These are phyloP conservation scores for Amiota mariae DNA, from an alignment of 2,888 invertebrate species.

Conservation along the genomic window DNA sequence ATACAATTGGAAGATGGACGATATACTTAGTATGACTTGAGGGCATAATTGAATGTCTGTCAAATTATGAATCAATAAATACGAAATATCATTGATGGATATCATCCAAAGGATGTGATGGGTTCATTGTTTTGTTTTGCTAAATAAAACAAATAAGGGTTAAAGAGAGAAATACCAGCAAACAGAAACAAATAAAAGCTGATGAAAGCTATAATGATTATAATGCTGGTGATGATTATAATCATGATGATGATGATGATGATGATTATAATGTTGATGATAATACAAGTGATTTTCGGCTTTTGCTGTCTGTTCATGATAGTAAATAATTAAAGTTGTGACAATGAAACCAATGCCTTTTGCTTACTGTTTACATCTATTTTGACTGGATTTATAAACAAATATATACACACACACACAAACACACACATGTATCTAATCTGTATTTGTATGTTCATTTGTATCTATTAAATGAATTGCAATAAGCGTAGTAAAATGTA, in stretches of 20 bases:
- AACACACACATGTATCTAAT: not conserved
- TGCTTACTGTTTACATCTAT: not conserved
- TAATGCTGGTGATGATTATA: too few species aligned
- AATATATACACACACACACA: not conserved
- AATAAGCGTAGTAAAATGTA: slow-evolving; percentile 18
- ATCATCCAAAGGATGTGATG: not conserved
- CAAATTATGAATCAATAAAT: slow-evolving; percentile 39
- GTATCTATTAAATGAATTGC: slow-evolving; percentile 30
- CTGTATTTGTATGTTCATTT: not conserved
- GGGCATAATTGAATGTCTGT: slow-evolving; percentile 38
- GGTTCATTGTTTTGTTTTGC: not conserved
- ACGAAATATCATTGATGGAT: not conserved
- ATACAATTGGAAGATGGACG: not conserved
- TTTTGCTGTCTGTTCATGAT: not conserved
- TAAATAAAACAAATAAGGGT: too few species aligned
- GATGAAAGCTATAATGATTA: not conserved
- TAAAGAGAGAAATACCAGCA: too few species aligned
- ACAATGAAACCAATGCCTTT: not conserved
- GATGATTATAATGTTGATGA: not conserved
- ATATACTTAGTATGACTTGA: not conserved
- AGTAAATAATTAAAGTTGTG: not conserved
- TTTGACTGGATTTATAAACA: not conserved
- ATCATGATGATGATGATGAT: too few species aligned
- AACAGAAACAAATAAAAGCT: not conserved
- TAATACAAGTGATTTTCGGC: not conserved